phyloP scores from a whole-genome alignment of 2,797 vertebrate genomes.

The Octomys mimax region DNA sequence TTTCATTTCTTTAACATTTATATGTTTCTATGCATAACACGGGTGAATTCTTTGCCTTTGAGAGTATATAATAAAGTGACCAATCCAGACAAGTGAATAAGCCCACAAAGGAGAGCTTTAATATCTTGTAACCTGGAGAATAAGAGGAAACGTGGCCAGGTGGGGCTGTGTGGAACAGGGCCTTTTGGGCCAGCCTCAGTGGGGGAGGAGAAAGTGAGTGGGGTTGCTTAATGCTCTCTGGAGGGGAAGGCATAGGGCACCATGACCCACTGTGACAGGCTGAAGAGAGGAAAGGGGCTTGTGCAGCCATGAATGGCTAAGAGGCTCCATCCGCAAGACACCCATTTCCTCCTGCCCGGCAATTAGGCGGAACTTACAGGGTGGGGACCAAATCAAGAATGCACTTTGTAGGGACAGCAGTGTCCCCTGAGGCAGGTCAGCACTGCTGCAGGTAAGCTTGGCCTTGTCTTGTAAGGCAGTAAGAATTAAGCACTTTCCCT shows the following conservation, averaged over 20 bases:
- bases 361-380: background rate
- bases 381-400: background rate
- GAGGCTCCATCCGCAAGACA: background rate
- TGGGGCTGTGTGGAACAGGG: background rate
- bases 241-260: background rate
- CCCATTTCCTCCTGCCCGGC: background rate
- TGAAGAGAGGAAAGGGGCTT: too few species aligned
- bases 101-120: background rate
- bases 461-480: background rate
- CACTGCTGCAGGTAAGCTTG: fast-evolving
- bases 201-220: background rate
- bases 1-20: background rate
- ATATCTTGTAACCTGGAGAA: background rate
- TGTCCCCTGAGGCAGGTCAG: background rate
- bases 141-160: slow-evolving; percentile 2
- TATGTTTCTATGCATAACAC: background rate
- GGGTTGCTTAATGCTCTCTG: background rate
- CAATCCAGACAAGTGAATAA: background rate
- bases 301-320: background rate
- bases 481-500: background rate
- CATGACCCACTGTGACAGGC: background rate
- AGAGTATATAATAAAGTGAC: background rate
- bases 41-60: background rate
- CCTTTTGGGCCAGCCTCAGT: background rate
- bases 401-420: background rate